These are phyloP conservation scores for Ligdia adustata DNA, from an alignment of 2,888 invertebrate genomes.

Conservation along the genomic window DNA sequence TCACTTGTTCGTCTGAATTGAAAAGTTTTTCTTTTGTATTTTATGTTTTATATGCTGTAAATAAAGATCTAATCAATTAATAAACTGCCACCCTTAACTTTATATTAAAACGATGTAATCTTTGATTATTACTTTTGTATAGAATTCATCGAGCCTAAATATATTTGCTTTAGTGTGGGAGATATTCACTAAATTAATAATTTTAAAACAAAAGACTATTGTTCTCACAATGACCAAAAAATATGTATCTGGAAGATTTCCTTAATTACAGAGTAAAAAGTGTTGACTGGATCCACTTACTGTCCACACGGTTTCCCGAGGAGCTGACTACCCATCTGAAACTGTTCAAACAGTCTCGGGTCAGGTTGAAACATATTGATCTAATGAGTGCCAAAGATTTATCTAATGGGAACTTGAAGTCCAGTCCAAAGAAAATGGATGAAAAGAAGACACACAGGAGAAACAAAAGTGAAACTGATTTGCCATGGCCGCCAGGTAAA, in stretches of 20 bases:
- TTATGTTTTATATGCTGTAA: too few species aligned
- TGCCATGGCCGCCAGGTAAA: slow-evolving; percentile 86
- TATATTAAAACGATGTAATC: too few species aligned
- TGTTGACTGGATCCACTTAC: slow-evolving; percentile 95
- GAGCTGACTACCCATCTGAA: slow-evolving; percentile 95
- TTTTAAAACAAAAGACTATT: too few species aligned
- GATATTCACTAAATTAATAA: too few species aligned
- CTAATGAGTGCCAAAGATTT: slow-evolving; percentile 72
- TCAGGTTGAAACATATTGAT: slow-evolving; percentile 73
- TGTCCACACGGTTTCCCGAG: slow-evolving; percentile 94
- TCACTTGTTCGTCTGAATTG: too few species aligned
- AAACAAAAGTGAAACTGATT: slow-evolving; percentile 90
- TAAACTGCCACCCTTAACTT: too few species aligned
- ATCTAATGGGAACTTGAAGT: slow-evolving; percentile 64
- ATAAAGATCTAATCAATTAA: too few species aligned
- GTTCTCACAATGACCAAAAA: too few species aligned
- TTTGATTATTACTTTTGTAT: too few species aligned
- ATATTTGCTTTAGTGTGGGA: too few species aligned
- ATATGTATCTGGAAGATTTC: slow-evolving; percentile 30
- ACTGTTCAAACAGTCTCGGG: slow-evolving; percentile 91
- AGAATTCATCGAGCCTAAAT: too few species aligned
- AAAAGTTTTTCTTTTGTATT: too few species aligned
- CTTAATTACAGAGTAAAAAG: slow-evolving; percentile 85
- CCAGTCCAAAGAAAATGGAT: slow-evolving; percentile 71
- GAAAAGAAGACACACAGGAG: slow-evolving; percentile 85